These are phyloP conservation scores for Apostichopus leukothele DNA, from an alignment of 53 echinoderm and acorn worm species.

Conservation along the genomic window DNA sequence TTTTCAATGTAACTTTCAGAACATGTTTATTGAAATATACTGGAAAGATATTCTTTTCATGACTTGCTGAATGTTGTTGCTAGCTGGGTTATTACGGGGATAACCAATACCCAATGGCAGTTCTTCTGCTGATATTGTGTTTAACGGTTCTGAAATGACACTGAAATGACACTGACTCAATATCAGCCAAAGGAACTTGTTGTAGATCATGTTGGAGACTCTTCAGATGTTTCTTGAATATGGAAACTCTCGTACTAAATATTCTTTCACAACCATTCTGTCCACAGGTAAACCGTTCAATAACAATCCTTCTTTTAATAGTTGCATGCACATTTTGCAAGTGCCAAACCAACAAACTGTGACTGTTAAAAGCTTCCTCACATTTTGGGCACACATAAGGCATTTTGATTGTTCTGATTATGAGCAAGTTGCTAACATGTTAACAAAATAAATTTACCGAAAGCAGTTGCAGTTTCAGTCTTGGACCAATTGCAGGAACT, in stretches of 20 bases:
- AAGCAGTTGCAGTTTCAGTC: no score
- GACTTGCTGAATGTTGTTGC: background rate
- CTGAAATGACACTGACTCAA: constrained; percentile 51
- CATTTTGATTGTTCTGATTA: no score
- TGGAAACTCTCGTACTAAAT: constrained; percentile 25
- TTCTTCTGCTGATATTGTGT: constrained; percentile 57
- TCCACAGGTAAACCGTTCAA: constrained; percentile 25
- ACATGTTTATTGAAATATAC: constrained; percentile 50
- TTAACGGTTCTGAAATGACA: constrained; percentile 52
- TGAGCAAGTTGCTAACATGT: background rate
- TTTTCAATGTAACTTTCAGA: constrained; percentile 46
- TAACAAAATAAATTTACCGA: no score
- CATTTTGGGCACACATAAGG: constrained; percentile 47
- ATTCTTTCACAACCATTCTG: constrained; percentile 45
- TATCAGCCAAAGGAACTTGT: constrained; percentile 22
- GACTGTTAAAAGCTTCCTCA: constrained; percentile 51
- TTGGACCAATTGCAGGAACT: no score
- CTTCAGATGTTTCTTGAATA: constrained; percentile 18
- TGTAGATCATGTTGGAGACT: background rate
- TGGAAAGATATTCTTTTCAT: constrained; percentile 55
- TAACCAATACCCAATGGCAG: constrained; percentile 55
- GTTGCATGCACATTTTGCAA: constrained; percentile 47
- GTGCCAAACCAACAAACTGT: constrained; percentile 54
- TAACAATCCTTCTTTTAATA: constrained; percentile 42
- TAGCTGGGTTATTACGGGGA: background rate